Evolutionary conservation across 2,797 vertebrate species (phyloP), one percentile per base, ranked within the genome.

Genomic region (Rhinichthys osculus): DNA sequence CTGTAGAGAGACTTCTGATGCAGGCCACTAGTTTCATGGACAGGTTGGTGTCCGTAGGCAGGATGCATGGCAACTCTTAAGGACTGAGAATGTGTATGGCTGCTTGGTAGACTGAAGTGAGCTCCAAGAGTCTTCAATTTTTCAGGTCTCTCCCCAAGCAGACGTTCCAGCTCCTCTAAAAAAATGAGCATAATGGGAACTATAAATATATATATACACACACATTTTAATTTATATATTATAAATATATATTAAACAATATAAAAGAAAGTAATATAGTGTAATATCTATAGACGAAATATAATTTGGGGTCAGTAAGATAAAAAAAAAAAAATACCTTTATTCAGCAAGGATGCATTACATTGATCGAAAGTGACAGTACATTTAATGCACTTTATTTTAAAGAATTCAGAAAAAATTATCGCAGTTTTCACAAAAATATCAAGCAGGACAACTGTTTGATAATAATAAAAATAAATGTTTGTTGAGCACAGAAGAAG

Each of bases 101-200:
- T 86, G 70, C 69, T 66, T 30, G 84, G 19, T 9, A 85, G 30
- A 82, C 57, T 88, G 57, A 88, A 86, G 86, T 92, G 92, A 50
- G 52, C 50, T 7, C 90, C 87, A 72, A 91, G 57, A 78, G 91
- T 77, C 87, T 92, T 93, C 54, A 91, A 54, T 90, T 96, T 97
- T 38, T 97, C 96, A 0, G 93, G 91, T 90, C 92, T 97, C 78
- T 96, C 96, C 21, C 97, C 97, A 44, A 99, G 94, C 35, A 99
- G 95, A 23, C 92, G 96, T 90, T 99, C 97, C 1, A 99, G 95
- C 50, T 97, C 96, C 90, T 99, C 98, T 99, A 92, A 54, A 85
- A 93, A 90, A 89, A 82, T 73, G 27, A 87, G 30, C 16, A 73
- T 62, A 52, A 54, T 62, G 35, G 52, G 21, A n/a, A 59, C n/a